A percentile compares a stretch with the other conserved stretches of the same genome.
Evolutionary conservation across 2,797 vertebrate genomes (phyloP).

Genomic region (Hydrocynus forskahlii): DNA sequence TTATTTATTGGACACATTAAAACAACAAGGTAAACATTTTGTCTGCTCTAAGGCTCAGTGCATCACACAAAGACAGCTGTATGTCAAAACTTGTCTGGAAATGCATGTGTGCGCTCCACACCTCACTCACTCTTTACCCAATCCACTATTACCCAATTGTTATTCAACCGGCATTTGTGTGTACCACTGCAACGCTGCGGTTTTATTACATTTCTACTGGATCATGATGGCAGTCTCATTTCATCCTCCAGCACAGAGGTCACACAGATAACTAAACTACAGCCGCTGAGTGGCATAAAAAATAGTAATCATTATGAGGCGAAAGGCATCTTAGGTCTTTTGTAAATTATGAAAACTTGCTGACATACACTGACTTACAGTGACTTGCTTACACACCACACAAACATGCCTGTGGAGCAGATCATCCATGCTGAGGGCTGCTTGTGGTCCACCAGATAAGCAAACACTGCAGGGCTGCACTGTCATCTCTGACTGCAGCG

Average conservation of each 20-base stretch:
- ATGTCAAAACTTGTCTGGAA: constrained; percentile 4
- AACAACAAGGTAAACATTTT: neutral
- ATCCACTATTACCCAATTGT: constrained; percentile 18
- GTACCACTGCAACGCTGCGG: neutral
- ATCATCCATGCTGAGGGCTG: constrained; percentile 34
- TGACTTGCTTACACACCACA: constrained; percentile 2
- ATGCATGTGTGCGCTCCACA: neutral
- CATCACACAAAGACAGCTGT: neutral
- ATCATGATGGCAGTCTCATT: neutral
- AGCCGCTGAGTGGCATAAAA: neutral
- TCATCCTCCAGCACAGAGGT: neutral
- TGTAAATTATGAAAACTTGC: neutral
- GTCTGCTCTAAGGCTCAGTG: neutral
- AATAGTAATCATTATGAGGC: neutral
- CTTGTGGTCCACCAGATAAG: constrained; percentile 45
- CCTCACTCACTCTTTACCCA: constrained; percentile 13
- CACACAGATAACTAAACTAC: neutral
- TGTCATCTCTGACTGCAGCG: constrained; percentile 47
- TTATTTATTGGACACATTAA: no score
- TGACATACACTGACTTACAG: constrained; percentile 13
- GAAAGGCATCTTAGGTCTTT: neutral
- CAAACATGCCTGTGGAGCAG: constrained; percentile 18
- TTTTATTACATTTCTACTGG: neutral
- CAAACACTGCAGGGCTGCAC: constrained; percentile 58
- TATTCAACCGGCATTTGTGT: neutral